These are phyloP conservation scores for Lichenostomus cassidix DNA, from an alignment of 2,113 vertebrate species.

Conservation along the genomic window DNA sequence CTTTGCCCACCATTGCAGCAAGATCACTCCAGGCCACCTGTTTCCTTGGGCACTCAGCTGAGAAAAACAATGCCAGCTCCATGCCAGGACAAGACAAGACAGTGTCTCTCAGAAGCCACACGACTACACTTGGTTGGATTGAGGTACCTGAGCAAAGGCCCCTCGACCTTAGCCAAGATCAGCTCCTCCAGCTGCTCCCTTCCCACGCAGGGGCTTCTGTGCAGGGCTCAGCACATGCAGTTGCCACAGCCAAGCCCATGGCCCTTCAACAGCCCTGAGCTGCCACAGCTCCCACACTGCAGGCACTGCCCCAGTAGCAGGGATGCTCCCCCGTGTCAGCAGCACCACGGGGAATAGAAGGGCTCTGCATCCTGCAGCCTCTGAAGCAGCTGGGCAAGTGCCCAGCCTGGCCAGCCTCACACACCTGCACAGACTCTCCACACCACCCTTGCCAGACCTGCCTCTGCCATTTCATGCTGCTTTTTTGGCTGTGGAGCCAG, in stretches of 20 bases:
- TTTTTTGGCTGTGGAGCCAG: neutral
- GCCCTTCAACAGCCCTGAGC: neutral
- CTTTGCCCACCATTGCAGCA: too few relatives aligned
- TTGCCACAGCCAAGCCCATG: too few relatives aligned
- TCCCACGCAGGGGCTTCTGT: fast-evolving
- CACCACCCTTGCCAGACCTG: neutral
- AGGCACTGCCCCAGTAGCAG: neutral
- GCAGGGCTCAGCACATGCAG: fast-evolving
- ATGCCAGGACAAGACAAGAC: fast-evolving
- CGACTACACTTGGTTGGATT: fast-evolving
- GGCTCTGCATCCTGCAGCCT: fast-evolving
- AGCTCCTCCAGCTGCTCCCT: neutral
- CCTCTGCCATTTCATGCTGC: neutral
- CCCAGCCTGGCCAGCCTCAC: neutral
- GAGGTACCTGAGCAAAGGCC: fast-evolving
- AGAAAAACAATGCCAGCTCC: neutral
- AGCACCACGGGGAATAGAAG: fast-evolving
- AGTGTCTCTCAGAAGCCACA: too few relatives aligned
- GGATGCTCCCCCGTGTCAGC: neutral
- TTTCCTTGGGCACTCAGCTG: neutral
- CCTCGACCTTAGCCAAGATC: too few relatives aligned
- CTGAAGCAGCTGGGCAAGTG: fast-evolving
- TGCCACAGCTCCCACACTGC: neutral
- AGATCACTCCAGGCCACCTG: too few relatives aligned
- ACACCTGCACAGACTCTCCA: neutral